Percentiles rank a stretch among this genome's conserved stretches.
Conservation (phyloP, 2,113 vertebrate species). For the Perccottus glenii region DNA sequence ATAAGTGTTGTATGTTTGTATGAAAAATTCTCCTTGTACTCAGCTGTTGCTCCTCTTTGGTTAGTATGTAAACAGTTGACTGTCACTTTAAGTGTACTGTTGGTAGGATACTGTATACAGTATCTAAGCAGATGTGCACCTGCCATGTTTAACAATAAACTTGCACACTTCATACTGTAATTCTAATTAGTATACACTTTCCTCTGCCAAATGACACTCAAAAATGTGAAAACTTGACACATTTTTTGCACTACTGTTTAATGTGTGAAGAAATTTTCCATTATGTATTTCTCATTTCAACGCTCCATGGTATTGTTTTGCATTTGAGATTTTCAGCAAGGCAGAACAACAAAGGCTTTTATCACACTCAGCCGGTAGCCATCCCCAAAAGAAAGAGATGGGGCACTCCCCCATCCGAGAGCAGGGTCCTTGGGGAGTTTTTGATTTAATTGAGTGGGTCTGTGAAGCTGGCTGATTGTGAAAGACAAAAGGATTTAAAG, state of each 20-base stretch:
- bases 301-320: slow-evolving; percentile 32
- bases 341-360: slow-evolving; percentile 75
- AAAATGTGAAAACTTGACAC: too few species aligned
- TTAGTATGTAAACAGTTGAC: not conserved
- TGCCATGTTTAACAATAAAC: slow-evolving; percentile 14
- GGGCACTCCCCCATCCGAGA: slow-evolving; percentile 62
- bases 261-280: not conserved
- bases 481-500: slow-evolving; percentile 69
- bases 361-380: slow-evolving; percentile 70
- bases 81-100: slow-evolving; percentile 51
- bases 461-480: slow-evolving; percentile 46
- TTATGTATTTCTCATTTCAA: slow-evolving; percentile 24
- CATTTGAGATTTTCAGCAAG: slow-evolving; percentile 47
- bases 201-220: too few species aligned
- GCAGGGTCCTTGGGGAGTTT: slow-evolving; percentile 70
- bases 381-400: slow-evolving; percentile 57
- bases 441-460: slow-evolving; percentile 62
- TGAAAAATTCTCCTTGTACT: not conserved
- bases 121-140: slow-evolving; percentile 57
- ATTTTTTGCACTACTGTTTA: not conserved
- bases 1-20: slow-evolving; percentile 4
- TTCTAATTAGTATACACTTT: too few species aligned
- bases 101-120: slow-evolving; percentile 46
- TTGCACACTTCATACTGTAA: too few species aligned
- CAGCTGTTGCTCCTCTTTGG: slow-evolving; percentile 2